Evolutionary conservation across 2,797 vertebrate species (phyloP), one percentile per base, ranked within the genome.

Genomic region (Tiaroga cobitis): DNA sequence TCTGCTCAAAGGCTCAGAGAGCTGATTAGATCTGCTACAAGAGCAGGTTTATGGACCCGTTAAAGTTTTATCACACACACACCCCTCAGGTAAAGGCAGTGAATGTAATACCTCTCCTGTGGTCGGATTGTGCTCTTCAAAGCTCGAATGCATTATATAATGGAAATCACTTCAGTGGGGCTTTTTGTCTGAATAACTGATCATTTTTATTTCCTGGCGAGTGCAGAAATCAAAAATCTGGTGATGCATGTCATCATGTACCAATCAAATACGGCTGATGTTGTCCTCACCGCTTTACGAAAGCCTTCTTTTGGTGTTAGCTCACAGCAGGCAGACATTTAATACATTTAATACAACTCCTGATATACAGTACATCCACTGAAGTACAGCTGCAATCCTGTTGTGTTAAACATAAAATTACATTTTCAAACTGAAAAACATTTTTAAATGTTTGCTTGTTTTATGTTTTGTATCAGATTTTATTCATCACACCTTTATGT

Each of bases 141-240:
- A 95, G 92, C 93, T 93, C 94, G 94, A 96, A 96, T 96, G 96
- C 95, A 96, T 93, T 94, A 95, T 96, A 96, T 96, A 96, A 95
- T 95, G 92, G 54, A 46, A 82, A 93, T 89, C 85, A 91, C 93
- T 96, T 86, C 94, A 95, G 95, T 93, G 92, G 95, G 95, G 95
- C 95, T 94, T 86, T 83, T 81, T 72, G 70, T 76, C 56, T 73
- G 32, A 81, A 80, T 79, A 56, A 80, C 80, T 41, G 24, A 72
- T 56, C 5, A 39, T 70, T 56, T 72, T 37, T n/a, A 59, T 77
- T 59, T 77, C 54, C 49, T 54, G 73, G 13, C 29, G 4, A 37
- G 49, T 74, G 43, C 26, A 74, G 43, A 74, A 1, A 37, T 56
- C 19, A 6, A 3, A 59, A 26, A 59, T 18, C 32, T 39, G 51